Percentiles rank a stretch among this genome's conserved stretches.
These are phyloP conservation scores for Tachypleus tridentatus DNA, from an alignment of 1,140 invertebrate genomes.

Conservation along the genomic window DNA sequence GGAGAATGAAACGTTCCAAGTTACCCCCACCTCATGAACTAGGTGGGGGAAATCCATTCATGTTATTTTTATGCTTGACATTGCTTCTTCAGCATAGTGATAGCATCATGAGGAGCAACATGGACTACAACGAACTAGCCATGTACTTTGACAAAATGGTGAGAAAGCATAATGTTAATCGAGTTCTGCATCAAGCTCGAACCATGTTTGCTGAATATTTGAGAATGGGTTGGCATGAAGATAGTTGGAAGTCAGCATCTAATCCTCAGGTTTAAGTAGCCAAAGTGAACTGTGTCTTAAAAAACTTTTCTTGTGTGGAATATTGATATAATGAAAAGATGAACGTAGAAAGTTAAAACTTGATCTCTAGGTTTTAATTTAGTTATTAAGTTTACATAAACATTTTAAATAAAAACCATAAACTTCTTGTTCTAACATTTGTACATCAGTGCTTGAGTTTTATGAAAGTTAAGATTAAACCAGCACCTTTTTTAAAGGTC, in stretches of 20 bases:
- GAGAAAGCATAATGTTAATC: constrained; percentile 78
- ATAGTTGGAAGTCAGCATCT: not conserved
- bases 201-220: constrained; percentile 18
- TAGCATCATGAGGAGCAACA: constrained; percentile 67
- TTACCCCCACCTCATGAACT: constrained; percentile 74
- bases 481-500: no score
- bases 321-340: no score
- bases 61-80: constrained; percentile 89
- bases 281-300: no score
- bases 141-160: constrained; percentile 98
- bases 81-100: constrained; percentile 82
- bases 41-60: constrained; percentile 86
- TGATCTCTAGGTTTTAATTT: no score
- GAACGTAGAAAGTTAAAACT: no score
- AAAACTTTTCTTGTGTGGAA: no score
- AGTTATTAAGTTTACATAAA: no score
- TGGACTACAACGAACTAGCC: constrained; percentile 94
- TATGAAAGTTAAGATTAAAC: no score
- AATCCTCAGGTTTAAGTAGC: no score
- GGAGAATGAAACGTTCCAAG: constrained; percentile 14
- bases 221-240: constrained; percentile 15
- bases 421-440: no score
- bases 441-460: no score
- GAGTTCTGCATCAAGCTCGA: constrained; percentile 76
- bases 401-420: no score